These are phyloP conservation scores for Desoria tigrina DNA, from an alignment of 2,888 invertebrate species.

Conservation along the genomic window DNA sequence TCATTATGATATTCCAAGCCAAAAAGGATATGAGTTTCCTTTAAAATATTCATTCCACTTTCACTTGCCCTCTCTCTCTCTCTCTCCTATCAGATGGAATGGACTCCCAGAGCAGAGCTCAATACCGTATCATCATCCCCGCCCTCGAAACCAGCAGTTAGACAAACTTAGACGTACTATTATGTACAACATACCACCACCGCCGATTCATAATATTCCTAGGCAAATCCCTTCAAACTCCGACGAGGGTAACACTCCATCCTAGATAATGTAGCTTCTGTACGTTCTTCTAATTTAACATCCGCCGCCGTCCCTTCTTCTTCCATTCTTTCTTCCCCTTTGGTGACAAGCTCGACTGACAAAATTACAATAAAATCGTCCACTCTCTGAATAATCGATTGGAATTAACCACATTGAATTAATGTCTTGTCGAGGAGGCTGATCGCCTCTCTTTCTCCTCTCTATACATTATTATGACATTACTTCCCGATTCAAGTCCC, in stretches of 20 bases:
- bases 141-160: no score
- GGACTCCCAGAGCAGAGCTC: no score
- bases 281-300: neutral
- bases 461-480: conserved; percentile 39
- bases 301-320: neutral
- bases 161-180: no score
- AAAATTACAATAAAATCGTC: neutral
- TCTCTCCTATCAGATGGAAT: no score
- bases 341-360: neutral
- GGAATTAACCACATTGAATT: conserved; percentile 51
- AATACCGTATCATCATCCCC: no score
- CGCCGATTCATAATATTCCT: no score
- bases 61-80: neutral
- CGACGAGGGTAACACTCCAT: no score
- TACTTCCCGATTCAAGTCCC: conserved; percentile 20
- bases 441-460: neutral
- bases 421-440: conserved; percentile 31
- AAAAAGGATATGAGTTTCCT: conserved; percentile 46
- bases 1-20: conserved; percentile 46
- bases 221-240: no score
- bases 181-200: no score
- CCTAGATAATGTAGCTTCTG: no score
- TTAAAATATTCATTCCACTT: conserved; percentile 49
- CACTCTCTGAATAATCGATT: conserved; percentile 47
- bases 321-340: conserved; percentile 1